phyloP scores from a whole-genome alignment of 1,140 invertebrate genomes.

The Calliopsis andreniformis region DNA sequence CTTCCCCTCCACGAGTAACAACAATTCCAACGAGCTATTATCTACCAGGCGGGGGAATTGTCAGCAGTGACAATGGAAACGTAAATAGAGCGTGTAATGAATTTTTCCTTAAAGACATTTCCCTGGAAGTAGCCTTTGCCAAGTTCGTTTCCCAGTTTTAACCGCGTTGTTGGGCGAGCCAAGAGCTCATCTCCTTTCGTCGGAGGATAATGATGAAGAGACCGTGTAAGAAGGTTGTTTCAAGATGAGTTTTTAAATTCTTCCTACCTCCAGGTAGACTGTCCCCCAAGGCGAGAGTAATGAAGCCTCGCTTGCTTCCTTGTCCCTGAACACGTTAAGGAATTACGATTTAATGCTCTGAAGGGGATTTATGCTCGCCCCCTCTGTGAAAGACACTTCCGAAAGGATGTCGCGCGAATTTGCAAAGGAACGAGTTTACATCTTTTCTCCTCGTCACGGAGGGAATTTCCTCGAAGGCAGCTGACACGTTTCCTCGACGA shows the following conservation, averaged over 20 bases:
- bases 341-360: constrained; percentile 21
- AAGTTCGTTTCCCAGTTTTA: constrained; percentile 10
- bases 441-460: background rate
- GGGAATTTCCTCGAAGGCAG: background rate
- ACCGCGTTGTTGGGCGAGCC: background rate
- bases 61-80: too few species aligned
- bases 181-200: background rate
- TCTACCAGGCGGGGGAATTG: background rate
- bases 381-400: too few species aligned
- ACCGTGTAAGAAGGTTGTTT: constrained; percentile 1
- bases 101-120: background rate
- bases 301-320: background rate
- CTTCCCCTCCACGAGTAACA: background rate
- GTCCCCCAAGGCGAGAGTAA: background rate
- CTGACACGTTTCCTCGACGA: too few species aligned
- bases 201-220: background rate
- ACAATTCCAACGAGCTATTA: background rate
- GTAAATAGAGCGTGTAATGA: background rate
- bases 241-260: constrained; percentile 12
- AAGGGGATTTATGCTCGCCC: constrained; percentile 9
- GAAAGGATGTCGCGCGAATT: background rate
- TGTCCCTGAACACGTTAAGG: background rate
- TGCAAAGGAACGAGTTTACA: background rate
- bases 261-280: background rate
- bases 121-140: too few species aligned